phyloP scores from a whole-genome alignment of 2,888 invertebrate genomes.

The Noctua pronuba region DNA sequence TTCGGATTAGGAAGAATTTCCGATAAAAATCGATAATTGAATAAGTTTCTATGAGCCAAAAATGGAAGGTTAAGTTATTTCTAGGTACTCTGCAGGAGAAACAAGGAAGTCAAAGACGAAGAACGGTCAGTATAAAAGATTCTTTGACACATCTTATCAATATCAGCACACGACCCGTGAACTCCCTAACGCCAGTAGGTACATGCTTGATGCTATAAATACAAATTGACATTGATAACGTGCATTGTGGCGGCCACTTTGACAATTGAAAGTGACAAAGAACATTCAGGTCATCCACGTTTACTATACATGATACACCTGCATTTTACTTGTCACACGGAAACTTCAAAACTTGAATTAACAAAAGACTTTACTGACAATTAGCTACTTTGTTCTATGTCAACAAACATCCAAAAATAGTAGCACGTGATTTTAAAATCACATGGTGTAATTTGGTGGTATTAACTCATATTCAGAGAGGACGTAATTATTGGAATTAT shows the following conservation, averaged over 20 bases:
- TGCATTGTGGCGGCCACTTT: slow-evolving; percentile 30
- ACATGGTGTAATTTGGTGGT: background rate
- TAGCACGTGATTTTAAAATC: slow-evolving; percentile 12
- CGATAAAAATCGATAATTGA: background rate
- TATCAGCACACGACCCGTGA: background rate
- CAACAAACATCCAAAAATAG: slow-evolving; percentile 5
- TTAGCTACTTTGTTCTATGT: slow-evolving; percentile 1
- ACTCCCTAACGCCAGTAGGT: background rate
- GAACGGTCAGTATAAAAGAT: background rate
- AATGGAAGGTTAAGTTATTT: background rate
- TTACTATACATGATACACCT: slow-evolving; percentile 1
- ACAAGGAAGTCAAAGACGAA: slow-evolving; percentile 15
- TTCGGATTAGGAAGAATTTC: background rate
- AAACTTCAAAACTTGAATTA: background rate
- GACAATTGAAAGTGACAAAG: slow-evolving; percentile 35
- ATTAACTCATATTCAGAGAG: background rate
- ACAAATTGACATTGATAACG: slow-evolving; percentile 26
- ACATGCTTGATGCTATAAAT: slow-evolving; percentile 11
- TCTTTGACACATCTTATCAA: slow-evolving; percentile 8
- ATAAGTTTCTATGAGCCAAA: background rate
- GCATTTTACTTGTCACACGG: background rate
- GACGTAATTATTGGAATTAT: background rate
- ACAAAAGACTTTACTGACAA: slow-evolving; percentile 10
- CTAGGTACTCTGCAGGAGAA: background rate
- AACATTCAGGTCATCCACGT: slow-evolving; percentile 13